Evolutionary conservation across 2,888 invertebrate genomes (phyloP).

Genomic region (Sinelater perroti): DNA sequence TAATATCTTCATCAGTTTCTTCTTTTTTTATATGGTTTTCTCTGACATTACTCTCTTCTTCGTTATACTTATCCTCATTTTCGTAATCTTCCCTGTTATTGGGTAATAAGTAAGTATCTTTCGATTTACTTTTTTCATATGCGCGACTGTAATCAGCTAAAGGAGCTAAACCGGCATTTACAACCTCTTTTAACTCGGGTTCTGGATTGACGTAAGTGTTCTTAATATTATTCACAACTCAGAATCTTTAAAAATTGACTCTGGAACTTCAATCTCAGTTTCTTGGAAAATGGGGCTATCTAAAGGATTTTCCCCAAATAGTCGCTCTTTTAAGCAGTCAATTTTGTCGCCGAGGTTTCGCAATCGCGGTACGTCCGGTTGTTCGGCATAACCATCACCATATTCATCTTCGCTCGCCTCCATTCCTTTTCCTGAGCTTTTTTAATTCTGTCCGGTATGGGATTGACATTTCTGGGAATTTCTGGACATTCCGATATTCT

Average conservation of each 20-base stretch:
- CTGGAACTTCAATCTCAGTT: slow-evolving; percentile 63
- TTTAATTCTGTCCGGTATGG: slow-evolving; percentile 63
- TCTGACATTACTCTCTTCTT: background rate
- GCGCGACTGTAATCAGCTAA: too few species aligned
- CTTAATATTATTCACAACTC: background rate
- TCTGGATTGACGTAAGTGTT: too few species aligned
- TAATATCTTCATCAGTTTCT: background rate
- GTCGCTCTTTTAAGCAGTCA: slow-evolving; percentile 77
- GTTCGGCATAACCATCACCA: slow-evolving; percentile 42
- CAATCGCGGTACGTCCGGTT: slow-evolving; percentile 64
- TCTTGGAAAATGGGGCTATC: slow-evolving; percentile 78
- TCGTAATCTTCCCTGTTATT: too few species aligned
- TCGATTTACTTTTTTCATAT: too few species aligned
- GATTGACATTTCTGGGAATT: slow-evolving; percentile 65
- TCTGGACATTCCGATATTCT: slow-evolving; percentile 66
- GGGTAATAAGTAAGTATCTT: too few species aligned
- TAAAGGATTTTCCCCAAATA: slow-evolving; percentile 78
- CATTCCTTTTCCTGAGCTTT: slow-evolving; percentile 52
- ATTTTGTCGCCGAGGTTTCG: slow-evolving; percentile 76
- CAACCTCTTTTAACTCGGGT: too few species aligned
- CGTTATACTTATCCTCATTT: too few species aligned
- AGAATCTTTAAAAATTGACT: slow-evolving; percentile 55
- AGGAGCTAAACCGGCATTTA: too few species aligned
- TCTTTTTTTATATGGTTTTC: background rate
- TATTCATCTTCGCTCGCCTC: slow-evolving; percentile 45